Evolutionary conservation across 2,797 vertebrate genomes (phyloP).

Genomic region (Malurus leucopterus): DNA sequence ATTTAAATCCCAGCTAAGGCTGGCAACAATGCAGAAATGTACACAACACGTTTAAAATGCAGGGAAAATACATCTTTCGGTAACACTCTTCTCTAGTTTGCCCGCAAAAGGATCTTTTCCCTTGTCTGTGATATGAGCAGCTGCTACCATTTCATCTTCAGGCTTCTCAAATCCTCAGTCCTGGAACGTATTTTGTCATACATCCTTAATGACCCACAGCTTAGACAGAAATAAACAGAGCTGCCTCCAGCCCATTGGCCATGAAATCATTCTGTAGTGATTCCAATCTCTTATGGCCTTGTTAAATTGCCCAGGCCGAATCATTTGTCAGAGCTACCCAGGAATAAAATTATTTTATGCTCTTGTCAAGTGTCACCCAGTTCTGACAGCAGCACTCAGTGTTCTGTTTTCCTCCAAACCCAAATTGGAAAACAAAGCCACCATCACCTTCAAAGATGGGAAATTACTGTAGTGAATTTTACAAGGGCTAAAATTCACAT

Average conservation of each 20-base stretch:
- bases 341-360: constrained; percentile 37
- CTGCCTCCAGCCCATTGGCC: constrained; percentile 11
- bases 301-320: constrained; percentile 41
- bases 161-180: constrained; percentile 2
- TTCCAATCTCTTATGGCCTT: constrained; percentile 28
- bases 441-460: neutral
- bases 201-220: constrained; percentile 6
- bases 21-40: neutral
- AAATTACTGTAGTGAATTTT: neutral
- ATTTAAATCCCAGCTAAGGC: neutral
- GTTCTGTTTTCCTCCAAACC: neutral
- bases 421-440: neutral
- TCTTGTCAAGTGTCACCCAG: neutral
- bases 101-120: neutral
- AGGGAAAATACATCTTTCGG: neutral
- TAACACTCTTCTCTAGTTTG: neutral
- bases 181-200: constrained; percentile 20
- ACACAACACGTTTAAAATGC: neutral
- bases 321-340: neutral
- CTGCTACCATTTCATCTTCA: neutral
- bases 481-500: neutral
- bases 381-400: neutral
- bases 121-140: neutral
- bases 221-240: constrained; percentile 1
- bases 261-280: constrained; percentile 33